Evolutionary conservation across 2,113 vertebrate species (phyloP).

Genomic region (Anseranas semipalmata): DNA sequence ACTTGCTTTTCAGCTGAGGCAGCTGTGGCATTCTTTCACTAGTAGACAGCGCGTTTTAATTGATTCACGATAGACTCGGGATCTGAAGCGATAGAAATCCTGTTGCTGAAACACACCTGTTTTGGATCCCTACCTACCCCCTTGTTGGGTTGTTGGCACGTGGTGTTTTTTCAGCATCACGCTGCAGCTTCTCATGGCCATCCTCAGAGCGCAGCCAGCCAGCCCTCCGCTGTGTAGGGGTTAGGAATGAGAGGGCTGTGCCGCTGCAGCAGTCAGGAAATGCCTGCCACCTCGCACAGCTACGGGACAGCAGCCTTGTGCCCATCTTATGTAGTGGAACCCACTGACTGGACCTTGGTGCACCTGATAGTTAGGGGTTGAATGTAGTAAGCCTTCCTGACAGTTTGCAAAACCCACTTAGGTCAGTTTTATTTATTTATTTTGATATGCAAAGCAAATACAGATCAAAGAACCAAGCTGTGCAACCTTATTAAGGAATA

Average conservation of each 20-base stretch:
- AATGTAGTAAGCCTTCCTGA: background rate
- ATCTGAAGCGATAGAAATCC: background rate
- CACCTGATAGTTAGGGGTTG: too few species aligned
- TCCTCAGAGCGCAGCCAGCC: accelerated
- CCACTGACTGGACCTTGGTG: too few species aligned
- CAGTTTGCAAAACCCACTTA: background rate
- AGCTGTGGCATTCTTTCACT: background rate
- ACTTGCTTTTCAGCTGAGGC: background rate
- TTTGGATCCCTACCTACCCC: background rate
- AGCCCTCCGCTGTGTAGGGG: background rate
- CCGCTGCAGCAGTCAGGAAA: background rate
- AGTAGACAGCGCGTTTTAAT: background rate
- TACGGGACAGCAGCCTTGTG: too few species aligned
- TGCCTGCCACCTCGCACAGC: too few species aligned
- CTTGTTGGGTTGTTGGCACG: background rate
- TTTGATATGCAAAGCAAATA: background rate
- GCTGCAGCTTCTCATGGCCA: background rate
- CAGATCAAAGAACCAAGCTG: background rate
- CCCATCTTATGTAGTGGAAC: too few species aligned
- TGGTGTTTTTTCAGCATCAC: background rate
- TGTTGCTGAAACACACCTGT: accelerated
- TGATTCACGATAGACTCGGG: background rate
- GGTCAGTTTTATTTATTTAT: too few species aligned
- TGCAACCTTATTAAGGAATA: background rate
- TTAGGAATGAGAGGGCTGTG: background rate